A percentile compares a stretch with the other conserved stretches of the same genome.
Evolutionary conservation across 1,140 invertebrate species (phyloP).

Genomic region (Chrysopa pallens): DNA sequence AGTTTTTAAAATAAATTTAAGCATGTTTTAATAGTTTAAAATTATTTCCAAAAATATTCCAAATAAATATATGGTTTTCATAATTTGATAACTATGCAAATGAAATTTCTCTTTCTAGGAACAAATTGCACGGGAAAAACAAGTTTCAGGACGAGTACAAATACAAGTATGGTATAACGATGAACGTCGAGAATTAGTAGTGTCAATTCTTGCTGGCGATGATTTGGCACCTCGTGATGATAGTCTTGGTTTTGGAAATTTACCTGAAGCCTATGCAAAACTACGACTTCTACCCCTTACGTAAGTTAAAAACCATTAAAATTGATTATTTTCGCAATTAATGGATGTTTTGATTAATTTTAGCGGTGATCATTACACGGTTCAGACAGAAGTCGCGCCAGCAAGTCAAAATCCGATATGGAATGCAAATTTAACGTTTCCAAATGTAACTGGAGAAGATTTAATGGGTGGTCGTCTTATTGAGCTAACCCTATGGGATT

Average conservation of each 20-base stretch:
- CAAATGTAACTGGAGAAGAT: slow-evolving; percentile 54
- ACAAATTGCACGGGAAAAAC: slow-evolving; percentile 51
- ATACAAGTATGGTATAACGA: slow-evolving; percentile 74
- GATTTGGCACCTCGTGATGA: slow-evolving; percentile 62
- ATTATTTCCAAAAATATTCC: too few relatives aligned
- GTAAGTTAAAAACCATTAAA: slow-evolving; percentile 29
- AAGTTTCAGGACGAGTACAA: slow-evolving; percentile 58
- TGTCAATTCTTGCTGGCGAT: slow-evolving; percentile 65
- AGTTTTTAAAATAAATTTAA: too few relatives aligned
- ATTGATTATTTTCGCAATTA: background rate
- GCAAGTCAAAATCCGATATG: slow-evolving; percentile 71
- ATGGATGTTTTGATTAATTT: slow-evolving; percentile 2
- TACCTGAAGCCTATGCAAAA: slow-evolving; percentile 68
- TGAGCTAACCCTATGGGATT: slow-evolving; percentile 77
- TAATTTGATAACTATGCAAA: background rate
- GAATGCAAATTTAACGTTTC: slow-evolving; percentile 75
- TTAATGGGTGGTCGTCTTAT: slow-evolving; percentile 60
- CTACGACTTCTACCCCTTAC: slow-evolving; percentile 55
- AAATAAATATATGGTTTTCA: too few relatives aligned
- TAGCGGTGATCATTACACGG: slow-evolving; percentile 49
- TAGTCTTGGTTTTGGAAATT: slow-evolving; percentile 45
- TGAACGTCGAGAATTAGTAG: slow-evolving; percentile 60
- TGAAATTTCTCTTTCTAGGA: slow-evolving; percentile 28
- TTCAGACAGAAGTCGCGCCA: slow-evolving; percentile 65
- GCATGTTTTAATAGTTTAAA: too few relatives aligned